Conservation (phyloP, 2,888 invertebrate genomes). For the Camptogramma bilineatum region DNA sequence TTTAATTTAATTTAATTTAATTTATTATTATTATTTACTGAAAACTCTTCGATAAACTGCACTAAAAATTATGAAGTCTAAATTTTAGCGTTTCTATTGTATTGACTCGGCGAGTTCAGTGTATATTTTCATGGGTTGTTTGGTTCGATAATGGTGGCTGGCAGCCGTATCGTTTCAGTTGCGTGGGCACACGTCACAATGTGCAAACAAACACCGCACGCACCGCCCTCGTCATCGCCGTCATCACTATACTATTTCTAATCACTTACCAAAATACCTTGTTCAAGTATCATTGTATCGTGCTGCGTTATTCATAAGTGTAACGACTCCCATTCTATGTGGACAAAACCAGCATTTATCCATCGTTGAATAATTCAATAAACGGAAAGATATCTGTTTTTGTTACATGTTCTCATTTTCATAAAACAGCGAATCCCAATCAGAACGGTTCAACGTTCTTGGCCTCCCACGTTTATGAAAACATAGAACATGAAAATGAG, state of each 20-base stretch:
- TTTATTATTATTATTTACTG: background rate
- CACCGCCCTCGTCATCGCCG: constrained; percentile 39
- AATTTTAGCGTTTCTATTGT: constrained; percentile 10
- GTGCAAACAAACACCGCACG: constrained; percentile 46
- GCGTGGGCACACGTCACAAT: constrained; percentile 29
- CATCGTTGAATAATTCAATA: constrained; percentile 28
- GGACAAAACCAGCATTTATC: constrained; percentile 20
- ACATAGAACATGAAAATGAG: constrained; percentile 21
- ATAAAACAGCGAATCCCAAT: constrained; percentile 32
- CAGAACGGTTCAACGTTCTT: constrained; percentile 20
- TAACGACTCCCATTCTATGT: constrained; percentile 12
- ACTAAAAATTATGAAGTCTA: background rate
- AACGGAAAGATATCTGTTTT: constrained; percentile 29
- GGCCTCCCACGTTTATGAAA: constrained; percentile 31
- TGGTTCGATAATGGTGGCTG: constrained; percentile 14
- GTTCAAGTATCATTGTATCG: constrained; percentile 5
- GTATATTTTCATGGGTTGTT: constrained; percentile 16
- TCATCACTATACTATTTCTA: constrained; percentile 44
- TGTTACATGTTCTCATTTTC: constrained; percentile 27
- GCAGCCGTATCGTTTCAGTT: constrained; percentile 18
- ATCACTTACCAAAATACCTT: constrained; percentile 21
- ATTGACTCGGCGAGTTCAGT: constrained; percentile 4
- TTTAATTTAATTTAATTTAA: background rate
- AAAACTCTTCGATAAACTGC: too few relatives aligned
- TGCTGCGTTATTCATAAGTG: constrained; percentile 13